Evolutionary conservation across 30 jellyfish, hydroid and myxozoan genomes (phyloP).

Genomic region (Haliclystus octoradiatus): DNA sequence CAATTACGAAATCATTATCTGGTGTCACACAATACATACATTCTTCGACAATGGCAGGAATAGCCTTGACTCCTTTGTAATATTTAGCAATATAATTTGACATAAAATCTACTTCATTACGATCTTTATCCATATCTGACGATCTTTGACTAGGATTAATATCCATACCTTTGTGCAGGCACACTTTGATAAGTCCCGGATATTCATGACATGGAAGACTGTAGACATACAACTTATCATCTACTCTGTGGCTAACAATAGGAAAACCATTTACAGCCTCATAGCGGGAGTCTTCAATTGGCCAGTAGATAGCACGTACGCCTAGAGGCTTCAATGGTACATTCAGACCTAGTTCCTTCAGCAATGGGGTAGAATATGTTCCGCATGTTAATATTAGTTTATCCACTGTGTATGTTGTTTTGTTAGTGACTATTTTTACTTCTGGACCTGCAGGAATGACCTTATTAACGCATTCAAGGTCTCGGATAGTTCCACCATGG

Average conservation of each 20-base stretch:
- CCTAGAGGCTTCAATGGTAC: conserved; percentile 26
- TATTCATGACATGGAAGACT: conserved; percentile 64
- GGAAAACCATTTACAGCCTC: conserved; percentile 45
- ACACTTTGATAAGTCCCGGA: conserved; percentile 76
- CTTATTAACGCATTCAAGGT: not conserved
- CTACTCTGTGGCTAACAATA: conserved; percentile 23
- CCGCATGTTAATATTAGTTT: too few relatives aligned
- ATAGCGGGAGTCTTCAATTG: conserved; percentile 17
- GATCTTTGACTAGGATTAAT: conserved; percentile 32
- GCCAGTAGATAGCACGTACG: conserved; percentile 58
- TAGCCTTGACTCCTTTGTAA: conserved; percentile 34
- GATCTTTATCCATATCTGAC: conserved; percentile 27
- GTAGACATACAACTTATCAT: conserved; percentile 25
- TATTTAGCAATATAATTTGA: conserved; percentile 19
- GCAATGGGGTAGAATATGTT: too few relatives aligned
- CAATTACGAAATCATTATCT: conserved; percentile 61
- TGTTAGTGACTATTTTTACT: not conserved
- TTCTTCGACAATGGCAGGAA: conserved; percentile 58
- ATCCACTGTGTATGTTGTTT: too few relatives aligned
- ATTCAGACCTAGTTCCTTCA: too few relatives aligned
- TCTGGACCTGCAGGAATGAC: not conserved
- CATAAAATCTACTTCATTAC: conserved; percentile 19
- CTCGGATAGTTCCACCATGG: not conserved
- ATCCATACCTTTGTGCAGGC: conserved; percentile 45
- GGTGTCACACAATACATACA: conserved; percentile 84